Evolutionary conservation across 2,888 invertebrate genomes (phyloP).

Genomic region (Rhorus exstirpatorius): DNA sequence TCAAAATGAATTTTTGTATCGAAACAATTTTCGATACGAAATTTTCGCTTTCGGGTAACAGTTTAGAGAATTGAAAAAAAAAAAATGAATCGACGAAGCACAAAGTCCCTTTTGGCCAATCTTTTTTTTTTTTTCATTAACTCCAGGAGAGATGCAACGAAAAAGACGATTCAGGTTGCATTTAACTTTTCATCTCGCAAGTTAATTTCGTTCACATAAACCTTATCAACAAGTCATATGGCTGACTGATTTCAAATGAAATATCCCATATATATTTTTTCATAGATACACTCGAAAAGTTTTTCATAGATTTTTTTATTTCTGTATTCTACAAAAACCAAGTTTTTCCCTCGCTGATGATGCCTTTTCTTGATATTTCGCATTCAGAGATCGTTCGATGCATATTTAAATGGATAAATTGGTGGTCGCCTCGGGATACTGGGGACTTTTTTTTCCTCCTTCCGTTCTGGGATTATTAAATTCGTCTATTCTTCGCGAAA

Average conservation of each 20-base stretch:
- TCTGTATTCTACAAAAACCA: constrained; percentile 25
- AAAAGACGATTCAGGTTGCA: no score
- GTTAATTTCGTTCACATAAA: no score
- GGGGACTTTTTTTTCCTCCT: constrained; percentile 55
- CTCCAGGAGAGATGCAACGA: no score
- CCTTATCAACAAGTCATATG: neutral
- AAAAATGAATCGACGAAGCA: neutral
- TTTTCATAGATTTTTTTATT: neutral
- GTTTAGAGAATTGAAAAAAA: no score
- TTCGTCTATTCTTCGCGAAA: constrained; percentile 69
- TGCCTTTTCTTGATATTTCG: constrained; percentile 71
- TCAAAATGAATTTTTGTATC: no score
- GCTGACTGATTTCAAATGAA: neutral
- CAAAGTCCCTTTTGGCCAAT: no score
- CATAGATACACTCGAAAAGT: constrained; percentile 1
- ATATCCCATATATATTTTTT: constrained; percentile 8
- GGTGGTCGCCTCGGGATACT: constrained; percentile 60
- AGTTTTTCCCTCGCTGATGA: constrained; percentile 57
- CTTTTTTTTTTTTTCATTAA: constrained; percentile 7
- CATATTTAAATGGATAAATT: constrained; percentile 80
- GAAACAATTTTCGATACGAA: no score
- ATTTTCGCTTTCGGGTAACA: no score
- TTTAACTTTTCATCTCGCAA: no score
- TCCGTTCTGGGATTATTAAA: constrained; percentile 79
- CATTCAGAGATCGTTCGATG: constrained; percentile 79